Base-by-base conservation (phyloP, 1,140 invertebrate species). In the Drosophila bifasciata region DNA sequence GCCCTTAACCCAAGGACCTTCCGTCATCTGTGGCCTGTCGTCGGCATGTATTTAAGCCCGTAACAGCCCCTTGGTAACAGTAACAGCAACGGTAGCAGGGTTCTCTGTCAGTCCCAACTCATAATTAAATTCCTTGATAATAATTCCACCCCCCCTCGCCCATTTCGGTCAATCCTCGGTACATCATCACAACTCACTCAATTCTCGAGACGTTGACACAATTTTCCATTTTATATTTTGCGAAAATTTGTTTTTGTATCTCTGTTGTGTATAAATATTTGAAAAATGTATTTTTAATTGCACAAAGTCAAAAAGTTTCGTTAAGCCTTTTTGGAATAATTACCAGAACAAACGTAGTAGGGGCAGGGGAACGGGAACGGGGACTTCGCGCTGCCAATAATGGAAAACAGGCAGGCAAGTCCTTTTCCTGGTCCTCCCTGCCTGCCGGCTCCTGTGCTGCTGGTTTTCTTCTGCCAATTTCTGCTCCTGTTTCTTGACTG, bases 231-330 rank as follows among this genome's bases (percentile, higher is more conserved):
- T 4, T 3, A 32, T 32, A 11, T 9, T n/a, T 15, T 23, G 1
- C 5, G 17, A 39, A 23, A 57, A 16, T 44, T 57, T 57, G 52
- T 77, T 52, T 59, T 66, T 76, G 48, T 73, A 55, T 49, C 46
- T 63, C 16, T 51, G 36, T 41, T 84, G 76, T 85, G 46, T 50
- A 74, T 64, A 81, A 86, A 81, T 85, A 81, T 85, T 86, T 85
- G 77, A 86, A 86, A 85, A 86, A 85, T 86, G 70, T 76, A 79
- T 69, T 85, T 85, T 80, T 85, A 85, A 85, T 85, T 86, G 81
- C 55, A 81, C 81, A 85, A 85, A 85, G 81, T 80, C 73, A 48
- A 76, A 81, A 85, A 85, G 76, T 85, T 85, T 60, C 28, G 58
- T 43, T 70, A 75, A 85, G 77, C 68, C 81, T 75, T 85, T 86